A percentile compares a stretch with the other conserved stretches of the same genome.
Conservation (phyloP, 1,140 invertebrate genomes). For the Planococcus citri region DNA sequence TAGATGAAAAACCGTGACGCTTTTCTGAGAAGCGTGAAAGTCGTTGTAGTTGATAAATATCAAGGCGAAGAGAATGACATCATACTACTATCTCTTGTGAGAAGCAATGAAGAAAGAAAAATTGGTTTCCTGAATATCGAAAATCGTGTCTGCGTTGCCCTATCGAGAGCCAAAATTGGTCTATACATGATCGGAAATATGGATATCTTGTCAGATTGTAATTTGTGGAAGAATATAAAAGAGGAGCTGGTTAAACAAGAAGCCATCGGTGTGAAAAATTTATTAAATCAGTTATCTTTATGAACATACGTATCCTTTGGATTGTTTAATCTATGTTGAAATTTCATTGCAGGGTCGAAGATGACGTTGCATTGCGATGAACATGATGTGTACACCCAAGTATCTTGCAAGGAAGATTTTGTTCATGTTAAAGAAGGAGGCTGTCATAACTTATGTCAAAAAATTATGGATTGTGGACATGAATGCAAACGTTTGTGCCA, state of each 20-base stretch:
- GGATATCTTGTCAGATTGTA: conserved; percentile 37
- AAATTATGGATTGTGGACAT: too few species aligned
- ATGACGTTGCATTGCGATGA: too few species aligned
- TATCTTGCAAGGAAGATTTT: too few species aligned
- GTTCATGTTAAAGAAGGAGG: too few species aligned
- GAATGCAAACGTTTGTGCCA: too few species aligned
- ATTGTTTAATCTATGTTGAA: too few species aligned
- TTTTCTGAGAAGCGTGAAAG: conserved; percentile 35
- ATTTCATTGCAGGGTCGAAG: too few species aligned
- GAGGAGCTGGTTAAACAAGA: conserved; percentile 35
- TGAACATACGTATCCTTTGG: too few species aligned
- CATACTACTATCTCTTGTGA: conserved; percentile 66
- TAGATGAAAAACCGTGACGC: conserved; percentile 23
- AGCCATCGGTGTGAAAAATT: conserved; percentile 35
- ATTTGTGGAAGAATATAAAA: conserved; percentile 41
- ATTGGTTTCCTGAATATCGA: conserved; percentile 63
- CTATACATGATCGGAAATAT: conserved; percentile 55
- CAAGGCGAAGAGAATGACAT: conserved; percentile 80
- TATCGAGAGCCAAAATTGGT: conserved; percentile 64
- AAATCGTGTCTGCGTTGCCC: too few species aligned
- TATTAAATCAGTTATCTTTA: too few species aligned
- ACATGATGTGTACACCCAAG: too few species aligned
- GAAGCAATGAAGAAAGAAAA: conserved; percentile 51
- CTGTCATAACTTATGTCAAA: too few species aligned
- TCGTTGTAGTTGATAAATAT: conserved; percentile 65